Conservation (phyloP, 2,113 vertebrate species). For the Campylomormyrus tamandua region DNA sequence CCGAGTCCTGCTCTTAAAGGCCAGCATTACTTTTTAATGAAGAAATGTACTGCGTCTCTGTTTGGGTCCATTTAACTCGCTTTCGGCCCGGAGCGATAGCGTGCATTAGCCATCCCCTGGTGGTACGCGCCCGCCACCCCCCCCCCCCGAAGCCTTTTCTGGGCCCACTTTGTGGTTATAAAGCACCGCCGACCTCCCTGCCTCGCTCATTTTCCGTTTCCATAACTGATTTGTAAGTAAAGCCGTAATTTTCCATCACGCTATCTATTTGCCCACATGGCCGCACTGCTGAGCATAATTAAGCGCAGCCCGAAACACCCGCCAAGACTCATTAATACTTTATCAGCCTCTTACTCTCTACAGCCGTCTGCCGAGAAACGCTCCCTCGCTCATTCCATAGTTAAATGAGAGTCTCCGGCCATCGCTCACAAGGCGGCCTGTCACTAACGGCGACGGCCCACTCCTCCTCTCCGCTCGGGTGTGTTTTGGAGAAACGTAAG, state of each 20-base stretch:
- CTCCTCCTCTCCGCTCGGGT: background rate
- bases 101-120: background rate
- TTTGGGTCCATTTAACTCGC: constrained; percentile 25
- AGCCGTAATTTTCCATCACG: background rate
- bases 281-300: background rate
- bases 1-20: background rate
- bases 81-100: constrained; percentile 19
- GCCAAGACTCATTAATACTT: constrained; percentile 1
- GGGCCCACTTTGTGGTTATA: background rate
- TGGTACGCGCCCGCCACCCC: fast-evolving
- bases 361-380: background rate
- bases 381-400: background rate
- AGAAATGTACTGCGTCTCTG: constrained; percentile 6
- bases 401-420: background rate
- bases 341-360: background rate
- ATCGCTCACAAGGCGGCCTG: background rate
- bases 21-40: constrained; percentile 32
- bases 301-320: background rate
- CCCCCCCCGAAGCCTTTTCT: background rate
- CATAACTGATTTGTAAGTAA: constrained; percentile 16
- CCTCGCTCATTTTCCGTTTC: background rate
- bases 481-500: background rate
- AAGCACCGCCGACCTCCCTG: background rate
- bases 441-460: background rate
- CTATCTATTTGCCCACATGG: background rate